Evolutionary conservation across 1,140 invertebrate species (phyloP).

Genomic region (Lethrus apterus): DNA sequence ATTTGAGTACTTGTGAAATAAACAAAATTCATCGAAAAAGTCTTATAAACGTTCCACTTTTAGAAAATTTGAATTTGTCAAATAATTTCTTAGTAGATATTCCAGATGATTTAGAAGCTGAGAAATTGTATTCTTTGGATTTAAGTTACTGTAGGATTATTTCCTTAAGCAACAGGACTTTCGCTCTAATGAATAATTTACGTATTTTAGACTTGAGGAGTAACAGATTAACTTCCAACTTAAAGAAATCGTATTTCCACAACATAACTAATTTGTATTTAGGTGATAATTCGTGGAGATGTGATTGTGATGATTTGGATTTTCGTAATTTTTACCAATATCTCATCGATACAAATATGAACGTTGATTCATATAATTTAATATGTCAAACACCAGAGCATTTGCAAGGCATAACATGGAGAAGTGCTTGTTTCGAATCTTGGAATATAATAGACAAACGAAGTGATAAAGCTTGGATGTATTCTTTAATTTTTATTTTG

Average conservation of each 20-base stretch:
- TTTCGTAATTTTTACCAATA: constrained; percentile 53
- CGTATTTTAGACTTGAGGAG: constrained; percentile 53
- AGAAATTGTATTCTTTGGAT: constrained; percentile 48
- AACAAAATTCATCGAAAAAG: constrained; percentile 45
- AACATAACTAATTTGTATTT: constrained; percentile 48
- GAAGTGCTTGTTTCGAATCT: constrained; percentile 51
- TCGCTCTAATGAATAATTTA: constrained; percentile 48
- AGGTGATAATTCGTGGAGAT: constrained; percentile 65
- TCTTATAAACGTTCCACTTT: constrained; percentile 45
- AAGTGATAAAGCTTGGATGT: constrained; percentile 52
- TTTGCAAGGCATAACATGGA: constrained; percentile 56
- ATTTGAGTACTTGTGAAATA: constrained; percentile 56
- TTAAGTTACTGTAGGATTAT: constrained; percentile 50
- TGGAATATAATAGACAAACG: constrained; percentile 46
- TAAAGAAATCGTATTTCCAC: constrained; percentile 49
- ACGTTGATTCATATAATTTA: constrained; percentile 27
- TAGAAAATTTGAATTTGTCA: constrained; percentile 50
- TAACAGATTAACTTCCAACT: constrained; percentile 56
- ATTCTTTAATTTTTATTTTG: constrained; percentile 50
- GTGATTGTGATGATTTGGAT: constrained; percentile 54
- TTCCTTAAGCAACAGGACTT: constrained; percentile 46
- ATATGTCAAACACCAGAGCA: constrained; percentile 54
- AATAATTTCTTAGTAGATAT: constrained; percentile 50
- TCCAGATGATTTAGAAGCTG: constrained; percentile 49
- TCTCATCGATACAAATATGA: constrained; percentile 50